Percentiles rank a stretch among this genome's conserved stretches.
Evolutionary conservation across 2,888 invertebrate genomes (phyloP).

Genomic region (Scaptomyza caliginosa): DNA sequence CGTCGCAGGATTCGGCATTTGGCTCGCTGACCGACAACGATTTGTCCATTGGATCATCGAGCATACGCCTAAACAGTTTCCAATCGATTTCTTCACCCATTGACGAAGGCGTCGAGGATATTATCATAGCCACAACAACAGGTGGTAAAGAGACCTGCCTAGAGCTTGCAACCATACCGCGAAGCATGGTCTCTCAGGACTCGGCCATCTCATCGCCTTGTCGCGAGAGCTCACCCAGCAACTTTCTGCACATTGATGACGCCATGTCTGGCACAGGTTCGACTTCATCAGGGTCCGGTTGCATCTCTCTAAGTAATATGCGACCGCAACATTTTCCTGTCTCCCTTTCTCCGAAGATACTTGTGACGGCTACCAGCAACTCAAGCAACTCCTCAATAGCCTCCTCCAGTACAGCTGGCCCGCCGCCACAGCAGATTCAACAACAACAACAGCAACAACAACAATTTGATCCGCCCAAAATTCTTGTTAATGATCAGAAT

Average conservation of each 20-base stretch:
- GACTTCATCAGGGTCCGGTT: constrained; percentile 77
- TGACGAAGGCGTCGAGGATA: constrained; percentile 84
- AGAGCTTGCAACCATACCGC: constrained; percentile 81
- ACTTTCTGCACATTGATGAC: constrained; percentile 82
- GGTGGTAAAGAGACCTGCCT: constrained; percentile 82
- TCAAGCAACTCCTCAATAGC: constrained; percentile 79
- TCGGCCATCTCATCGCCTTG: constrained; percentile 84
- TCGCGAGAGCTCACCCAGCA: constrained; percentile 81
- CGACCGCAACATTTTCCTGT: constrained; percentile 83
- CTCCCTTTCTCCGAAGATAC: constrained; percentile 82
- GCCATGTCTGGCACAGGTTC: constrained; percentile 68
- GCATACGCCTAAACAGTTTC: constrained; percentile 84
- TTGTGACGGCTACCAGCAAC: constrained; percentile 80
- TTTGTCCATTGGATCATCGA: constrained; percentile 83
- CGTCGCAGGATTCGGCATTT: constrained; percentile 84
- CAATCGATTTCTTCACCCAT: constrained; percentile 84
- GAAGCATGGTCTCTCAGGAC: constrained; percentile 82
- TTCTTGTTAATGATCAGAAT: constrained; percentile 84
- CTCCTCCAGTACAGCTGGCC: constrained; percentile 57
- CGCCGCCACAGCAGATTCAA: constrained; percentile 47
- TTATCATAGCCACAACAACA: constrained; percentile 82
- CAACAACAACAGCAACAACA: constrained; percentile 60
- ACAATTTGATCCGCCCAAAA: constrained; percentile 84
- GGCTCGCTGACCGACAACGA: constrained; percentile 84
- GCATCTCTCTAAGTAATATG: constrained; percentile 73